Percentiles rank a stretch among this genome's conserved stretches.
Evolutionary conservation across 2,113 vertebrate species (phyloP).

Genomic region (Plecturocebus donacophilus): DNA sequence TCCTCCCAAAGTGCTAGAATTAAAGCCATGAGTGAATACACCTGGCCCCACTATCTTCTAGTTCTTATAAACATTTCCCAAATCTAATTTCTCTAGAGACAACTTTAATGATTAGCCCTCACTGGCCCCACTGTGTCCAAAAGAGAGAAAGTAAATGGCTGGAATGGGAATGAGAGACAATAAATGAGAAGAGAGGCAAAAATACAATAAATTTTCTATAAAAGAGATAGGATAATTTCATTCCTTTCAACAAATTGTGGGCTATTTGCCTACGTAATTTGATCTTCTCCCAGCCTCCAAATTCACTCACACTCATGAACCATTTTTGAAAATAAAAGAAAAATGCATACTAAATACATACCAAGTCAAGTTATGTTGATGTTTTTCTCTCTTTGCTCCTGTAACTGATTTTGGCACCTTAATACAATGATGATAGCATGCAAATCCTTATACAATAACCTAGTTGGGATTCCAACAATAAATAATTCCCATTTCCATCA

Average conservation of each 20-base stretch:
- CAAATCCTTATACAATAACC: conserved; percentile 62
- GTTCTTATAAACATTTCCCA: background rate
- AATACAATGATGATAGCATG: conserved; percentile 54
- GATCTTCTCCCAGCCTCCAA: background rate
- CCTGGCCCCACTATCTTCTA: background rate
- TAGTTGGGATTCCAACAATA: conserved; percentile 58
- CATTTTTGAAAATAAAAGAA: background rate
- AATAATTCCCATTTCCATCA: conserved; percentile 56
- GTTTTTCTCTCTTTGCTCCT: conserved; percentile 48
- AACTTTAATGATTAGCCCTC: background rate
- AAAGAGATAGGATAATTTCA: background rate
- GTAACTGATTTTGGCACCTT: conserved; percentile 61
- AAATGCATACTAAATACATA: background rate
- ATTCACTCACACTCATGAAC: background rate
- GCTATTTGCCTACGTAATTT: background rate
- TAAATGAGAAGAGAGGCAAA: background rate
- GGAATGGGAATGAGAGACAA: background rate
- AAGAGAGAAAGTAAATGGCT: background rate
- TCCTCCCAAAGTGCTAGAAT: no score
- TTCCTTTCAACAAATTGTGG: background rate
- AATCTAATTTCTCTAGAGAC: background rate
- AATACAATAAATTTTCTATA: background rate
- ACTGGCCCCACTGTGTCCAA: background rate
- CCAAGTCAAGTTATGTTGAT: conserved; percentile 1
- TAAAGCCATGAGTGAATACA: no score